Conservation (phyloP, 2,888 invertebrate genomes). For the Plebejus melissa region DNA sequence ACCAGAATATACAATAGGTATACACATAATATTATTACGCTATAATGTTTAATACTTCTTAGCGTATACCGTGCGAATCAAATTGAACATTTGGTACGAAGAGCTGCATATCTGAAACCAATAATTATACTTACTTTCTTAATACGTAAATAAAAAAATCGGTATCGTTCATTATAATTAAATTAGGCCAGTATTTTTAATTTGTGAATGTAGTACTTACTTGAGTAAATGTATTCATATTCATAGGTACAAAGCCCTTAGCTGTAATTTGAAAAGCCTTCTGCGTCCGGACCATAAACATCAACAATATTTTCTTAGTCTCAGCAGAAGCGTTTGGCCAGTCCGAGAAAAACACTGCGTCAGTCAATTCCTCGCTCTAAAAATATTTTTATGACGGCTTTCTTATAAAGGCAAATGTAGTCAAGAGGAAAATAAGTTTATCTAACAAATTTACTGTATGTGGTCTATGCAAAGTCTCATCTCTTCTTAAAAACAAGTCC, state of each 20-base stretch:
- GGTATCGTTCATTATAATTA: too few species aligned
- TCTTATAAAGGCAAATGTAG: too few species aligned
- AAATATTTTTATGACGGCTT: slow-evolving; percentile 33
- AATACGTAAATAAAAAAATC: too few species aligned
- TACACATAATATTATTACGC: background rate
- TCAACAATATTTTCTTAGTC: slow-evolving; percentile 51
- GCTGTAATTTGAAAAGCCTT: slow-evolving; percentile 59
- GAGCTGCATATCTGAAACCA: slow-evolving; percentile 64
- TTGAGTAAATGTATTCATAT: slow-evolving; percentile 58
- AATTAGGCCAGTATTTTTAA: too few species aligned
- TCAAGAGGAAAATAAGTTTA: too few species aligned
- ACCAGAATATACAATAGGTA: too few species aligned
- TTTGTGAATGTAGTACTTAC: slow-evolving; percentile 43
- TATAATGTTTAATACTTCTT: slow-evolving; percentile 32
- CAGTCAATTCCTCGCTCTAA: slow-evolving; percentile 55
- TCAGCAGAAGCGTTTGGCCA: slow-evolving; percentile 56
- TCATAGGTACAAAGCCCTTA: slow-evolving; percentile 59
- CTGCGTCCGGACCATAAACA: slow-evolving; percentile 58
- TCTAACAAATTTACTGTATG: too few species aligned
- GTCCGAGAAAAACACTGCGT: slow-evolving; percentile 54
- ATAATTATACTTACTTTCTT: slow-evolving; percentile 17
- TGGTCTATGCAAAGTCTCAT: too few species aligned
- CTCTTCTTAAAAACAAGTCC: too few species aligned
- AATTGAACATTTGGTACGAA: slow-evolving; percentile 64
- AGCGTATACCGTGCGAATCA: slow-evolving; percentile 54